Evolutionary conservation across 2,113 vertebrate genomes (phyloP).

Genomic region (Dipodomys ordii): DNA sequence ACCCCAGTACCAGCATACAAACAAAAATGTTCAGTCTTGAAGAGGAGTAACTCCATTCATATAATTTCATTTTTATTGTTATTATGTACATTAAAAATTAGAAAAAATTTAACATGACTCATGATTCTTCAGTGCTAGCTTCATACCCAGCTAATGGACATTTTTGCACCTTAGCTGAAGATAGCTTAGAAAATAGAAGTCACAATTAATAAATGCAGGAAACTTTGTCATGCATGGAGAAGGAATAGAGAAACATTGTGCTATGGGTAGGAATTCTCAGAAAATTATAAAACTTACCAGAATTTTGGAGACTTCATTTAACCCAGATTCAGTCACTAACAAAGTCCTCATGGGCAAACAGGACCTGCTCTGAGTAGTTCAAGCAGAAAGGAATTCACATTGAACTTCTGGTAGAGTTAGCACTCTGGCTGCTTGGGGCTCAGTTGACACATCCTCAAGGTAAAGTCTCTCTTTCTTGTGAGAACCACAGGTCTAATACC

Average conservation of each 20-base stretch:
- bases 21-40: neutral
- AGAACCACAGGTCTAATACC: neutral
- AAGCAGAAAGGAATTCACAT: neutral
- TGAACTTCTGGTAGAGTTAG: neutral
- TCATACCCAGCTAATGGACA: neutral
- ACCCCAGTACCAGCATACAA: no score
- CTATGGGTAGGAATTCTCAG: neutral
- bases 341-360: neutral
- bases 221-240: neutral
- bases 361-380: neutral
- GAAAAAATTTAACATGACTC: neutral
- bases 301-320: neutral
- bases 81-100: neutral
- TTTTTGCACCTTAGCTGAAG: neutral
- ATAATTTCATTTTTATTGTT: neutral
- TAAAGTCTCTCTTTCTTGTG: neutral
- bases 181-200: slow-evolving; percentile 7
- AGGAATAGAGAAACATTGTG: neutral
- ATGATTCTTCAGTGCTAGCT: no score
- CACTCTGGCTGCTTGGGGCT: neutral
- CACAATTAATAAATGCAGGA: neutral
- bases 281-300: slow-evolving; percentile 6
- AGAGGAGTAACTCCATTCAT: neutral
- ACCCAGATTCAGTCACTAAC: neutral
- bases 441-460: neutral